Evolutionary conservation across 2,888 invertebrate species (phyloP).

Genomic region (Clanis bilineata): DNA sequence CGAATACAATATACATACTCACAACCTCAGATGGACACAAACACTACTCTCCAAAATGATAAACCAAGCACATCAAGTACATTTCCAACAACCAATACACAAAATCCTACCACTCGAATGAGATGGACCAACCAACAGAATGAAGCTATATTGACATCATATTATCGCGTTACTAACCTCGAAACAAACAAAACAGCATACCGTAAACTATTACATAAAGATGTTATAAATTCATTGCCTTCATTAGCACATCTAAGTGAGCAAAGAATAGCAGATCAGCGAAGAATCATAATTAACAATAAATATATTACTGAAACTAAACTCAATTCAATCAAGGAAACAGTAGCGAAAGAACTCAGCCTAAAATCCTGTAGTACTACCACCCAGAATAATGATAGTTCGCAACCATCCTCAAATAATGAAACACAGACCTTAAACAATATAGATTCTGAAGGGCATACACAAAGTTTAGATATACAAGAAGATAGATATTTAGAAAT

Average conservation of each 20-base stretch:
- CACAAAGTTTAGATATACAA: too few relatives aligned
- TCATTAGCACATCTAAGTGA: background rate
- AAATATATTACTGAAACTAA: background rate
- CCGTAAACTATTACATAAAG: background rate
- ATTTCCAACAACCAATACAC: too few relatives aligned
- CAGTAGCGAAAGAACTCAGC: background rate
- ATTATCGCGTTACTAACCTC: background rate
- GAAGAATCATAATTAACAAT: background rate
- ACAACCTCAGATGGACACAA: background rate
- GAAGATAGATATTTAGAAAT: too few relatives aligned
- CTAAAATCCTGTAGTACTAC: background rate
- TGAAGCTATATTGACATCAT: background rate
- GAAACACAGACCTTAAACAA: too few relatives aligned
- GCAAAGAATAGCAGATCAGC: background rate
- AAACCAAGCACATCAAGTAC: too few relatives aligned
- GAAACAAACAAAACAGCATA: background rate
- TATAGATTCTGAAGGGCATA: too few relatives aligned
- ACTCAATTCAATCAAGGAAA: background rate
- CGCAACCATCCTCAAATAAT: too few relatives aligned
- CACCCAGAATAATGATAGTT: background rate
- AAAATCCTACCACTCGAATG: background rate
- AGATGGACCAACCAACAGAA: background rate
- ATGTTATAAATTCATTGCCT: background rate
- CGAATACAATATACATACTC: background rate
- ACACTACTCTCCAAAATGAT: background rate